These are phyloP conservation scores for Polydrusus pterygomalis DNA, from an alignment of 2,888 invertebrate species.

Conservation along the genomic window DNA sequence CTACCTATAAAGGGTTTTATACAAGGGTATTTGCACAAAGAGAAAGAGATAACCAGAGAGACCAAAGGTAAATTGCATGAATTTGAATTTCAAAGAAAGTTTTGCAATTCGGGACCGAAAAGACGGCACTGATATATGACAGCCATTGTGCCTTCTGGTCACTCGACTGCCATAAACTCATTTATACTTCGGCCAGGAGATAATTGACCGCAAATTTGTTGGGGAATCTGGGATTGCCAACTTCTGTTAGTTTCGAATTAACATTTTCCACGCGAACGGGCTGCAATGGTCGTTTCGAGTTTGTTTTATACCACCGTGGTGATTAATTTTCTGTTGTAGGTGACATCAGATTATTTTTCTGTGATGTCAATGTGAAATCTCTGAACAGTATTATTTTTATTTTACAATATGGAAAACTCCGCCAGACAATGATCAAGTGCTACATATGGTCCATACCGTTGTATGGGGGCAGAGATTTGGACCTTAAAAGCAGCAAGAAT, in stretches of 20 bases:
- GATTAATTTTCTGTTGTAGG: slow-evolving; percentile 9
- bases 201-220: slow-evolving; percentile 72
- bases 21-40: slow-evolving; percentile 13
- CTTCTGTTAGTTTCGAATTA: slow-evolving; percentile 54
- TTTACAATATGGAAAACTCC: background rate
- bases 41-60: slow-evolving; percentile 22
- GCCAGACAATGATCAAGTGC: no score
- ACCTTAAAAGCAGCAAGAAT: no score
- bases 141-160: slow-evolving; percentile 65
- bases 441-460: no score
- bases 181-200: slow-evolving; percentile 71
- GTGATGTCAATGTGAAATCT: background rate
- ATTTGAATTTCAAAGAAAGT: slow-evolving; percentile 67
- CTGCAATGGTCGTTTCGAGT: background rate
- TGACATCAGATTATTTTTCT: background rate
- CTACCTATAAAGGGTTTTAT: slow-evolving; percentile 17
- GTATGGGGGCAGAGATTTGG: no score
- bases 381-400: background rate
- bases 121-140: slow-evolving; percentile 48
- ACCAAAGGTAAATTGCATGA: slow-evolving; percentile 39
- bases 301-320: slow-evolving; percentile 19
- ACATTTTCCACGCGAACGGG: slow-evolving; percentile 41
- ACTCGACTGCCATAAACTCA: slow-evolving; percentile 71
- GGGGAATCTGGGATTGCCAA: slow-evolving; percentile 68
- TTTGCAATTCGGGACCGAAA: slow-evolving; percentile 57